Percentiles rank a stretch among this genome's conserved stretches.
Evolutionary conservation across 2,113 vertebrate genomes (phyloP).

Genomic region (Phalacrocorax aristotelis): DNA sequence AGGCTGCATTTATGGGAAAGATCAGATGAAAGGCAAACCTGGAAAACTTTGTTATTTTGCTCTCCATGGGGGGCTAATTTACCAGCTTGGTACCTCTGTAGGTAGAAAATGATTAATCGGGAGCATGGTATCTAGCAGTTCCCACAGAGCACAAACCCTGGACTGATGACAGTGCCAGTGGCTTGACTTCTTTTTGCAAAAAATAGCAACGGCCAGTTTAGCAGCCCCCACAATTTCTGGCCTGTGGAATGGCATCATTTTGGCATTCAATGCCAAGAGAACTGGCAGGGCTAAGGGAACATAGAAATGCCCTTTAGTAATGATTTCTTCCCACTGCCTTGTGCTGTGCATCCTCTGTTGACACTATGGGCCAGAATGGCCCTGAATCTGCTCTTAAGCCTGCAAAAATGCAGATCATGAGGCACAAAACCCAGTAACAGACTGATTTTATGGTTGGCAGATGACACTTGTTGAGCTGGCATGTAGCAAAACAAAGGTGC

Average conservation of each 20-base stretch:
- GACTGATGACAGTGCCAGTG: neutral
- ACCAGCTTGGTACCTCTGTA: neutral
- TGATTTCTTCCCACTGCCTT: neutral
- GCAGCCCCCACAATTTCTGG: neutral
- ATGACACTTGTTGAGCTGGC: neutral
- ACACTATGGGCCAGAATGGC: neutral
- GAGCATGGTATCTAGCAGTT: neutral
- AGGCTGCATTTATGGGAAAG: neutral
- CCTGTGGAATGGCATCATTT: neutral
- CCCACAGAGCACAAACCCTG: neutral
- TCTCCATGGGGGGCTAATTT: neutral
- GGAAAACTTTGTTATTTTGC: neutral
- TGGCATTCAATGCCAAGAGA: neutral
- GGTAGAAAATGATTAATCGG: neutral
- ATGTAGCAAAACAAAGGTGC: neutral
- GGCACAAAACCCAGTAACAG: neutral
- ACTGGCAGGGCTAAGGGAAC: neutral
- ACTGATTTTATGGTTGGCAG: neutral
- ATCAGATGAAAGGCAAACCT: neutral
- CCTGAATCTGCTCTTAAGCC: neutral
- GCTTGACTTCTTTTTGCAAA: neutral
- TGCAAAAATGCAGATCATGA: neutral
- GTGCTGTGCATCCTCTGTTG: neutral
- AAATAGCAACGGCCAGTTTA: neutral
- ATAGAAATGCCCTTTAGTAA: neutral